Base-by-base conservation (phyloP, 2,113 vertebrate species). In the Trematocara zebra region DNA sequence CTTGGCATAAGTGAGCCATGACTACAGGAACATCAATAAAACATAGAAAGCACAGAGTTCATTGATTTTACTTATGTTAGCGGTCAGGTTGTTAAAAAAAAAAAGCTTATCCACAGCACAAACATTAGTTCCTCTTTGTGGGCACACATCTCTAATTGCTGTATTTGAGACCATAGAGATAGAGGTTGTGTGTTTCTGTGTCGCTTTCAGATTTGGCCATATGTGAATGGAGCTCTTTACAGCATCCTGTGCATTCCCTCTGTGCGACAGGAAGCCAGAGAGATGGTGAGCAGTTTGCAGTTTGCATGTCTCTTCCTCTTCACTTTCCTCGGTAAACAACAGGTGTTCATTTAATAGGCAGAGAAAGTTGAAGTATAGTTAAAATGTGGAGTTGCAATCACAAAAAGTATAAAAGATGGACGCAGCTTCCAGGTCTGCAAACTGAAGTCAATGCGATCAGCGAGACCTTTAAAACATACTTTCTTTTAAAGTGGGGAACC, bases 151-250 rank as follows among this genome's bases (percentile, higher is more conserved):
- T 72, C 11, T 82, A 23, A 10, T 31, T 81, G n/a, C 11, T 64
- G 12, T 40, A 52, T 2, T 31, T 53, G 53, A 84, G 37, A 64
- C 35, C 8, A 37, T 67, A 28, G 85, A 59, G 37, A 84, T 5
- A 47, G 40, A 28, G 8, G 1, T 9, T 49, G 18, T 72, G 28
- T 83, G 26, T 86, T 35, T 81, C 1, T 37, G 2, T 90, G 67
- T 85, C 9, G 5, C 7, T 90, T 69, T 64, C 89, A 99, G 99
- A 97, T 99, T 79, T 97, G 97, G 23, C 97, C 97, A 0, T 99
- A 98, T 80, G 98, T 99, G 93, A 99, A 99, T 4, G 98, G 99
- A 89, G 97, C 96, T 2, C 95, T 99, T 35, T 99, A 99, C 85
- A 99, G 97, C 90, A 97, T 99, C 91, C 97, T 99, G 40, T 96